A percentile compares a stretch with the other conserved stretches of the same genome.
Conservation (phyloP, 2,113 vertebrate species). For the Grammomys surdaster region DNA sequence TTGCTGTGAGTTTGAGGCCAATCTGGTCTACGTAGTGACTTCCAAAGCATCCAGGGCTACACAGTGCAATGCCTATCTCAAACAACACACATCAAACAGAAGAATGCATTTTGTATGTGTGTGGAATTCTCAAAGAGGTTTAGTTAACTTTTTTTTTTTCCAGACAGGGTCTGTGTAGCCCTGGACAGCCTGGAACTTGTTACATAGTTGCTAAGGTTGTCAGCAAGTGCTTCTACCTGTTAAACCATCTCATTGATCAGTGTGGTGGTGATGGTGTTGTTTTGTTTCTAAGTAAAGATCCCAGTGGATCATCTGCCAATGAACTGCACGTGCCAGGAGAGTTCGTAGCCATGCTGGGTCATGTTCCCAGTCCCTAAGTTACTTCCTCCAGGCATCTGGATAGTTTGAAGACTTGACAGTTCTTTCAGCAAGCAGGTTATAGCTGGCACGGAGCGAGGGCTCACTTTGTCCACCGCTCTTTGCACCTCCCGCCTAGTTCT, state of each 20-base stretch:
- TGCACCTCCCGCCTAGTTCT: not conserved
- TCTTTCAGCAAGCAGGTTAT: not conserved
- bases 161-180: not conserved
- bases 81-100: not conserved
- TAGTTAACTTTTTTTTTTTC: not conserved
- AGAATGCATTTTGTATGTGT: not conserved
- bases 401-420: not conserved
- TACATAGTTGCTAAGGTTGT: not conserved
- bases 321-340: not conserved
- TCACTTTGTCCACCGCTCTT: not conserved
- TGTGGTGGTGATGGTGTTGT: not conserved
- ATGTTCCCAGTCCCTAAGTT: not conserved
- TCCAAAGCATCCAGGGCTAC: not conserved
- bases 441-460: not conserved
- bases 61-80: not conserved
- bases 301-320: accelerated
- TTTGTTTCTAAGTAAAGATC: not conserved
- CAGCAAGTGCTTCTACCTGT: not conserved
- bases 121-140: not conserved
- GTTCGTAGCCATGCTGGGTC: too few relatives aligned
- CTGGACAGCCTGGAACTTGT: not conserved
- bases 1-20: not conserved
- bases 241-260: not conserved
- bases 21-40: not conserved
- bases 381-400: not conserved